Evolutionary conservation across 1,140 invertebrate species (phyloP).

Genomic region (Apis florea): DNA sequence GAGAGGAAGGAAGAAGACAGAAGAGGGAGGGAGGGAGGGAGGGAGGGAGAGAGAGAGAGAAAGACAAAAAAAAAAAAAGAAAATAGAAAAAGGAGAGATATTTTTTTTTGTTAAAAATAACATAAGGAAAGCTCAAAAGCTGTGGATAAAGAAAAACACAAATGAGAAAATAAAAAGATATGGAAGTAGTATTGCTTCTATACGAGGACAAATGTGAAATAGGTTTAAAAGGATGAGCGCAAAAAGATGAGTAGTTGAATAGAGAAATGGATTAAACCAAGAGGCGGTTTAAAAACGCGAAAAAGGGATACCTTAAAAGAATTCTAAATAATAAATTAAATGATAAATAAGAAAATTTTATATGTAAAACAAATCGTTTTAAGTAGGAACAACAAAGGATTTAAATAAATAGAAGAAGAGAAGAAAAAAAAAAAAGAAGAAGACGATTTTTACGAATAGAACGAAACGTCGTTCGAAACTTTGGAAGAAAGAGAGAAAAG

Average conservation of each 20-base stretch:
- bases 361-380: slow-evolving; percentile 19
- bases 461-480: no score
- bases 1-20: no score
- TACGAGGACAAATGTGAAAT: slow-evolving; percentile 3
- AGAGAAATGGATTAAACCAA: neutral
- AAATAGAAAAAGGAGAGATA: neutral
- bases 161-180: neutral
- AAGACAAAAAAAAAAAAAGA: neutral
- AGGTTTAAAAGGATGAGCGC: slow-evolving; percentile 5
- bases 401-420: neutral
- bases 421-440: neutral
- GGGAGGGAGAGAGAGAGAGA: neutral
- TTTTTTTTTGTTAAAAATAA: neutral
- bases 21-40: neutral
- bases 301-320: slow-evolving; percentile 4
- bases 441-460: neutral
- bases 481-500: neutral
- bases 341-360: slow-evolving; percentile 22
- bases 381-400: neutral
- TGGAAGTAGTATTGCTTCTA: neutral
- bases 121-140: neutral
- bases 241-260: neutral
- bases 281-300: neutral
- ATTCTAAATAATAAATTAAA: slow-evolving; percentile 30
- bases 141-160: neutral